Percentiles rank a stretch among this genome's conserved stretches.
These are phyloP conservation scores for Trachelus troglodyta DNA, from an alignment of 2,888 invertebrate species.

Conservation along the genomic window DNA sequence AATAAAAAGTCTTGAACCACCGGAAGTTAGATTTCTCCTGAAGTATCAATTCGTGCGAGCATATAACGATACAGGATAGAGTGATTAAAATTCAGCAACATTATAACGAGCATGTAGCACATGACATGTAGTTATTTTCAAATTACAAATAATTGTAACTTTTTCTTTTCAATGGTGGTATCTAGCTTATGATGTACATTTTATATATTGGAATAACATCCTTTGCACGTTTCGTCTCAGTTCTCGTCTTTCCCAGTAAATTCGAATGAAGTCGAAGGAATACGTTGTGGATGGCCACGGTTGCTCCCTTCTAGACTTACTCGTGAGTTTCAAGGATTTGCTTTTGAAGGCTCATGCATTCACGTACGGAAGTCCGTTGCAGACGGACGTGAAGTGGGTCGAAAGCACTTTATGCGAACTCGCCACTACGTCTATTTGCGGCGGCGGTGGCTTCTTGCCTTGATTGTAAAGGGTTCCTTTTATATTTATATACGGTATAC, in stretches of 20 bases:
- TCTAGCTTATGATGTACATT: neutral
- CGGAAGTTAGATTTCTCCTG: neutral
- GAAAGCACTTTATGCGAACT: neutral
- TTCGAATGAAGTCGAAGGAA: neutral
- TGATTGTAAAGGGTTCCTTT: neutral
- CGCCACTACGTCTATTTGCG: neutral
- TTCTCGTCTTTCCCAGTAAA: neutral
- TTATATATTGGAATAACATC: neutral
- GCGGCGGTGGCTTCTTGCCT: neutral
- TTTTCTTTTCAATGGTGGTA: neutral
- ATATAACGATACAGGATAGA: neutral
- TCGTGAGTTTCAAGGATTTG: neutral
- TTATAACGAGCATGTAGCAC: neutral
- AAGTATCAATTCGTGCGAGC: neutral
- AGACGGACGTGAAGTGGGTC: conserved; percentile 3
- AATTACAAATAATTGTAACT: neutral
- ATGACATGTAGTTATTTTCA: neutral
- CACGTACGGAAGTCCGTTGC: neutral
- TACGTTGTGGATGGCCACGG: neutral
- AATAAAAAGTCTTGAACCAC: neutral
- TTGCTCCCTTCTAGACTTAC: neutral
- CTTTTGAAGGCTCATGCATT: conserved; percentile 1
- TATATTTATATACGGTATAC: neutral
- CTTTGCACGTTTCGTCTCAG: neutral
- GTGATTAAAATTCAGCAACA: neutral